A percentile compares a stretch with the other conserved stretches of the same genome.
These are phyloP conservation scores for Troides oblongomaculatus DNA, from an alignment of 2,888 invertebrate genomes.

Conservation along the genomic window DNA sequence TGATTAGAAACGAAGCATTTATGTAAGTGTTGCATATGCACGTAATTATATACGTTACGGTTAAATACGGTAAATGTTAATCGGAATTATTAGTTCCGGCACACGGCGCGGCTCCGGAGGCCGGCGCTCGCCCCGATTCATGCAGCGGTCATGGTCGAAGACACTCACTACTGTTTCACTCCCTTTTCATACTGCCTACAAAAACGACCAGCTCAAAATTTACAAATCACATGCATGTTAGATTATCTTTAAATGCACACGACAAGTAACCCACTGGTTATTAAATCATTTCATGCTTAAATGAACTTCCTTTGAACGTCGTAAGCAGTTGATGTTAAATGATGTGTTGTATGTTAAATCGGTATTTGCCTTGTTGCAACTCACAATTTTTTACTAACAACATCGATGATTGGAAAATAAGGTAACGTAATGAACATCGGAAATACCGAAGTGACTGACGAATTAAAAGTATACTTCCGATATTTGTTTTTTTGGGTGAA, in stretches of 20 bases:
- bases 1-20: conserved; percentile 41
- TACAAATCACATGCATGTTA: conserved; percentile 30
- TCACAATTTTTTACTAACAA: conserved; percentile 14
- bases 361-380: conserved; percentile 23
- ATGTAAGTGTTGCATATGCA: conserved; percentile 46
- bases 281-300: conserved; percentile 33
- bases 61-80: conserved; percentile 67
- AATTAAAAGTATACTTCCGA: conserved; percentile 25
- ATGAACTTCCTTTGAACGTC: conserved; percentile 31
- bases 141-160: conserved; percentile 52
- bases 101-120: conserved; percentile 49
- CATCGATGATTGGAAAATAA: conserved; percentile 15
- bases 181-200: conserved; percentile 39
- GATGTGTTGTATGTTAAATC: conserved; percentile 32
- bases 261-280: conserved; percentile 31
- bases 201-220: conserved; percentile 28
- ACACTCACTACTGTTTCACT: conserved; percentile 44
- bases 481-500: conserved; percentile 18
- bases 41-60: conserved; percentile 53
- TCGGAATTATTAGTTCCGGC: conserved; percentile 69
- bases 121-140: conserved; percentile 46
- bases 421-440: conserved; percentile 16
- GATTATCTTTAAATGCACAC: conserved; percentile 31
- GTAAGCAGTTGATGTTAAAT: conserved; percentile 29
- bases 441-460: conserved; percentile 15